phyloP scores from a whole-genome alignment of 2,888 invertebrate genomes.

The Cheilosia vernalis region DNA sequence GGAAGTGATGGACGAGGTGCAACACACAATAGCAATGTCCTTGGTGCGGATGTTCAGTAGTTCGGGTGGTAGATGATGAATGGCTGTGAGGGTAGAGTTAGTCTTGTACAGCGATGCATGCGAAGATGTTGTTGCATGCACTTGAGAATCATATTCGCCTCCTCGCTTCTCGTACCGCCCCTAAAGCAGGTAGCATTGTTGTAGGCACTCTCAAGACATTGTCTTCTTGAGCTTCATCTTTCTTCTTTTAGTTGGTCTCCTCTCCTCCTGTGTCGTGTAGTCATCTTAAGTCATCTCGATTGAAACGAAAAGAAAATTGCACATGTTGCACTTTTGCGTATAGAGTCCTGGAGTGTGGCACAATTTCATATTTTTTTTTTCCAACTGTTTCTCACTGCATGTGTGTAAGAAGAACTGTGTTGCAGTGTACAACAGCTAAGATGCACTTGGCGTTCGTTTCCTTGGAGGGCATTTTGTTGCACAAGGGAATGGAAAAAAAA shows the following conservation, averaged over 20 bases:
- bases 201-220: slow-evolving; percentile 59
- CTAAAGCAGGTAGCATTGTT: slow-evolving; percentile 31
- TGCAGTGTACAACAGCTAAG: slow-evolving; percentile 36
- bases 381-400: neutral
- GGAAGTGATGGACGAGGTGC: slow-evolving; percentile 64
- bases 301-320: slow-evolving; percentile 72
- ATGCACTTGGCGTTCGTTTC: slow-evolving; percentile 69
- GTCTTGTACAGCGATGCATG: slow-evolving; percentile 53
- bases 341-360: slow-evolving; percentile 62
- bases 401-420: slow-evolving; percentile 49
- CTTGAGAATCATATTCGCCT: slow-evolving; percentile 24
- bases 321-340: slow-evolving; percentile 73
- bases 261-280: slow-evolving; percentile 26
- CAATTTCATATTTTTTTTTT: slow-evolving; percentile 46
- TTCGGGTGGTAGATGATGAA: slow-evolving; percentile 1
- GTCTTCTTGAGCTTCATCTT: slow-evolving; percentile 55
- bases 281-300: slow-evolving; percentile 64
- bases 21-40: slow-evolving; percentile 67
- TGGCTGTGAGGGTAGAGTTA: slow-evolving; percentile 26
- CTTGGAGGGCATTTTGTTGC: slow-evolving; percentile 70
- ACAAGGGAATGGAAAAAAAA: slow-evolving; percentile 18
- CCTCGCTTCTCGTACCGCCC: slow-evolving; percentile 6
- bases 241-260: slow-evolving; percentile 13
- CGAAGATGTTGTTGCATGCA: slow-evolving; percentile 65
- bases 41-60: slow-evolving; percentile 59